Percentiles rank a stretch among this genome's conserved stretches.
phyloP scores from a whole-genome alignment of 2,797 vertebrate genomes.

The Malacoraja senta region DNA sequence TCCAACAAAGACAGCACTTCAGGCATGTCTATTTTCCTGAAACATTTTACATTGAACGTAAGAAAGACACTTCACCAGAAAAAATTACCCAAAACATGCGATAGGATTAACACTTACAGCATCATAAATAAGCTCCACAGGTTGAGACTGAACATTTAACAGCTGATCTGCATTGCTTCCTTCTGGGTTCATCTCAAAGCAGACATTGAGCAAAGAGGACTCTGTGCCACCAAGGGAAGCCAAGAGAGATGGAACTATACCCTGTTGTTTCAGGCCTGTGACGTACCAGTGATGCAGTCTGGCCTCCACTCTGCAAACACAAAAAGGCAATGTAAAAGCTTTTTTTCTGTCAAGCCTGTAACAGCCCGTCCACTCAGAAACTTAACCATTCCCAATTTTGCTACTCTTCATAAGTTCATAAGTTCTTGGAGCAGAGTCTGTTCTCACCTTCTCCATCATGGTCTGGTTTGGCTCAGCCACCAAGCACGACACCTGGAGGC shows the following conservation, averaged over 20 bases:
- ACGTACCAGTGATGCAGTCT: constrained; percentile 84
- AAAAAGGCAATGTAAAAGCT: background rate
- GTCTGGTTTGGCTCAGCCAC: too few species aligned
- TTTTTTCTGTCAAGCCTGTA: constrained; percentile 21
- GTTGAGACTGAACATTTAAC: constrained; percentile 75
- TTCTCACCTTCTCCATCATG: too few species aligned
- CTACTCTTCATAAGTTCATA: too few species aligned
- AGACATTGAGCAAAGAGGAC: constrained; percentile 75
- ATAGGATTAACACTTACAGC: constrained; percentile 62
- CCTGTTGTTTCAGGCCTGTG: constrained; percentile 76
- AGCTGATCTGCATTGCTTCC: constrained; percentile 73
- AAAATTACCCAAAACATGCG: background rate
- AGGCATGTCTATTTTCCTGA: background rate
- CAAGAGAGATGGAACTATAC: constrained; percentile 76
- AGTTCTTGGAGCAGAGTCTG: too few species aligned
- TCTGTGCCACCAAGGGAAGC: constrained; percentile 70
- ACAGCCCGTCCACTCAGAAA: too few species aligned
- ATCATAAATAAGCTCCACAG: constrained; percentile 90
- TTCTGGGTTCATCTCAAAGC: constrained; percentile 79
- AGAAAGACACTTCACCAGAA: background rate
- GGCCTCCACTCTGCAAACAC: constrained; percentile 70
- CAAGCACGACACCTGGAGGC: too few species aligned
- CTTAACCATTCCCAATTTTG: too few species aligned
- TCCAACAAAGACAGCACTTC: background rate
- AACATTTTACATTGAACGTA: background rate